These are phyloP conservation scores for Heliothis virescens DNA, from an alignment of 1,140 invertebrate genomes.

Conservation along the genomic window DNA sequence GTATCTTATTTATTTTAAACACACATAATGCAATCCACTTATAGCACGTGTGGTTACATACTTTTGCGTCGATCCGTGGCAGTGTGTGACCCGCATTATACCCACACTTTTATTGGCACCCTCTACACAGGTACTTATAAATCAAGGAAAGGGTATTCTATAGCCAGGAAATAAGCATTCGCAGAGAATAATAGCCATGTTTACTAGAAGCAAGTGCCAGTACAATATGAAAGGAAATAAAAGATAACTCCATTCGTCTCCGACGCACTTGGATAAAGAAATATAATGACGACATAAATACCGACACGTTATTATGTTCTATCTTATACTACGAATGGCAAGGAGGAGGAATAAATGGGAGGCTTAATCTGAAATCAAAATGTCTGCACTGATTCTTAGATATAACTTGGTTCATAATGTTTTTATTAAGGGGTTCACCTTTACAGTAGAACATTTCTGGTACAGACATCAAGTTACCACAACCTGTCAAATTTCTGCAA, in stretches of 20 bases:
- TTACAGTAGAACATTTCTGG: no score
- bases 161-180: neutral
- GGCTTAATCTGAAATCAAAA: neutral
- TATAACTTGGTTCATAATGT: no score
- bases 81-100: no score
- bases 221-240: slow-evolving; percentile 18
- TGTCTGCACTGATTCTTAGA: neutral
- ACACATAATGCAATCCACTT: no score
- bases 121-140: neutral
- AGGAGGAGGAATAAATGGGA: neutral
- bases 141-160: neutral
- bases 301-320: slow-evolving; percentile 20
- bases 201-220: neutral
- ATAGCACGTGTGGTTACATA: no score
- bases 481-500: no score
- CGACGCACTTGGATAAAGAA: slow-evolving; percentile 7
- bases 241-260: slow-evolving; percentile 1
- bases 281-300: slow-evolving; percentile 21
- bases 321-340: slow-evolving; percentile 11
- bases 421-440: neutral
- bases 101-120: no score
- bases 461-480: no score
- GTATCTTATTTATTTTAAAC: no score
- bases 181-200: neutral
- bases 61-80: no score